Evolutionary conservation across 2,113 vertebrate genomes (phyloP), one percentile per base, ranked within the genome.

Genomic region (Cyprinodon brontotheroides): DNA sequence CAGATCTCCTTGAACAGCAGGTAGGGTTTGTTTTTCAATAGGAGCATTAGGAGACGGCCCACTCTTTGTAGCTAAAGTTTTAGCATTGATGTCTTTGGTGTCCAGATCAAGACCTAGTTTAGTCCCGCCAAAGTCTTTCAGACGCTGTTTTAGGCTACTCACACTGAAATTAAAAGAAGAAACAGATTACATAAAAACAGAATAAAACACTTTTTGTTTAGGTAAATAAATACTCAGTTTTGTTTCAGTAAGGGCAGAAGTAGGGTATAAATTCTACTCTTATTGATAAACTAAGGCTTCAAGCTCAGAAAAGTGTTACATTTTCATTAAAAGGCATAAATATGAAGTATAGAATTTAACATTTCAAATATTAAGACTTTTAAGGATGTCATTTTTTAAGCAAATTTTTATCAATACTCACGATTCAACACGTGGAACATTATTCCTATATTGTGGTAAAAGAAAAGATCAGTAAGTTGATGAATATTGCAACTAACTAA

Each of bases 151-250:
- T 0, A 88, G 60, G 20, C 38, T 80, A 43, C 65, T 72, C 14
- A 77, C 0, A 41, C 91, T 92, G 15, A 70, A 86, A 29, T 0
- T 40, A 80, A 69, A 78, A 11, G 6, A 11, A 17, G 9, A n/a
- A 22, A 69, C 1, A 17, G 50, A 20, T 53, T 17, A 53, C 17
- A 53, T 43, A 47, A 17, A 64, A 47, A 36, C 15, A 53, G 15
- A 20, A 53, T 20, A 53, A 53, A 53, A 8, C 15, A 15, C 17
- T 20, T 20, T 17, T 17, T 53, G 50, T 6, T 53, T 17, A 14
- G 17, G 50, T 17, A 17, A 53, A 53, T 53, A 53, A 29, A 29
- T 2, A 29, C 29, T 29, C 29, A 29, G 29, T 29, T 29, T 29
- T 29, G 29, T 29, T 29, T 29, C 29, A 9, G 41, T 9, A 41